A percentile compares a stretch with the other conserved stretches of the same genome.
These are phyloP conservation scores for Ferrisia virgata DNA, from an alignment of 2,888 invertebrate species.

Conservation along the genomic window DNA sequence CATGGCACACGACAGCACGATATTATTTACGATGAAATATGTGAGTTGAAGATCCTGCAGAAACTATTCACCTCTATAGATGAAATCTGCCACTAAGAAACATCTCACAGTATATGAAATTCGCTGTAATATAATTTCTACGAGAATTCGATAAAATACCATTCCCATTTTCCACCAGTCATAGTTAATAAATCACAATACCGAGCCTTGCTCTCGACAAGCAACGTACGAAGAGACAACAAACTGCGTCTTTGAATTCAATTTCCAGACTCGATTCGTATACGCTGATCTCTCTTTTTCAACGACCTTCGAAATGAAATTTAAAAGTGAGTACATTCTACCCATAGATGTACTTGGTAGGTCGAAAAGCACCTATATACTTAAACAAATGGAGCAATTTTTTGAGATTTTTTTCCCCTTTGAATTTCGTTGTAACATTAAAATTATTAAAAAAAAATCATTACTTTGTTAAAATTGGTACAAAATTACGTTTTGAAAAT, in stretches of 20 bases:
- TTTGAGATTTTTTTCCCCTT: too few species aligned
- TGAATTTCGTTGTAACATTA: too few species aligned
- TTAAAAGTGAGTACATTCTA: not conserved
- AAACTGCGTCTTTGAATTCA: not conserved
- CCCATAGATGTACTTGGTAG: too few species aligned
- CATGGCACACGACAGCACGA: not conserved
- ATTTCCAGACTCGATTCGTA: not conserved
- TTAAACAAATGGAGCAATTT: too few species aligned
- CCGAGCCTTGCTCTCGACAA: not conserved
- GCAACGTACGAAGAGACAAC: not conserved
- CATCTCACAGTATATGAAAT: not conserved
- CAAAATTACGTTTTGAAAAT: too few species aligned
- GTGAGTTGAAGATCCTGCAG: not conserved
- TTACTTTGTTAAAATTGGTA: too few species aligned
- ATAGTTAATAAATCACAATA: not conserved
- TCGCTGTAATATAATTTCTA: not conserved
- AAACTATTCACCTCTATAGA: not conserved
- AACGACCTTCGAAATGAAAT: not conserved
- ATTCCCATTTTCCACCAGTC: not conserved
- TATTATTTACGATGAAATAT: not conserved
- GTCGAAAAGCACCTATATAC: too few species aligned
- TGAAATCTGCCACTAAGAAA: not conserved
- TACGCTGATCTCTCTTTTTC: not conserved
- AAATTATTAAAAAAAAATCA: too few species aligned
- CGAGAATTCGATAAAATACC: not conserved